These are phyloP conservation scores for Corvus moneduloides DNA, from an alignment of 2,113 vertebrate species.

Conservation along the genomic window DNA sequence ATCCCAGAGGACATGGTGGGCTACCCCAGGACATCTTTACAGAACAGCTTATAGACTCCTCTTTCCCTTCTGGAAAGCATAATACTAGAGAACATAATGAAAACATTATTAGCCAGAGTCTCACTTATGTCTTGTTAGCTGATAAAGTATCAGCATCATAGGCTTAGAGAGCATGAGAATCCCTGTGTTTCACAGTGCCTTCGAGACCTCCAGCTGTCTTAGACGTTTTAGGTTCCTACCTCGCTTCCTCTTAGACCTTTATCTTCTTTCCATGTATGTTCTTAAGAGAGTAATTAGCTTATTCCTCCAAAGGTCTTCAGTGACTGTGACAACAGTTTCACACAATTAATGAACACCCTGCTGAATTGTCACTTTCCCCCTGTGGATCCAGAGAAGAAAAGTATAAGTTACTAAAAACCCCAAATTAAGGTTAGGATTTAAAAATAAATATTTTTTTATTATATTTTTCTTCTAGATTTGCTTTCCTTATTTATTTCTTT, in stretches of 20 bases:
- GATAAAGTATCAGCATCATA: background rate
- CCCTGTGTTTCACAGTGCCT: background rate
- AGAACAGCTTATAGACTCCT: background rate
- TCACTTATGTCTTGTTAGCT: background rate
- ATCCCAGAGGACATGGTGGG: rapidly evolving
- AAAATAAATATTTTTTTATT: background rate
- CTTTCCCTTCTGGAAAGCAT: background rate
- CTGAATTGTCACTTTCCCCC: background rate
- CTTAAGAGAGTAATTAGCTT: background rate
- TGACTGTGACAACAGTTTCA: background rate
- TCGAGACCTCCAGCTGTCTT: background rate
- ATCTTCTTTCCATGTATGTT: background rate
- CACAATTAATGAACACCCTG: background rate
- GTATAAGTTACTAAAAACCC: background rate
- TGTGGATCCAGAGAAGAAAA: background rate
- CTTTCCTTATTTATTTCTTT: background rate
- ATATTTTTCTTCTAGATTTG: background rate
- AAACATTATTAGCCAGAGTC: background rate
- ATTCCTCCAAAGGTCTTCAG: background rate
- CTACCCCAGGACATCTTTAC: background rate
- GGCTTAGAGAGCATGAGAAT: background rate
- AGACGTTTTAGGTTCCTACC: background rate
- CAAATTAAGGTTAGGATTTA: background rate
- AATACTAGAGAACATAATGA: background rate
- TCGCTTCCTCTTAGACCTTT: background rate